Evolutionary conservation across 1,140 invertebrate genomes (phyloP).

Genomic region (Eumeta japonica): DNA sequence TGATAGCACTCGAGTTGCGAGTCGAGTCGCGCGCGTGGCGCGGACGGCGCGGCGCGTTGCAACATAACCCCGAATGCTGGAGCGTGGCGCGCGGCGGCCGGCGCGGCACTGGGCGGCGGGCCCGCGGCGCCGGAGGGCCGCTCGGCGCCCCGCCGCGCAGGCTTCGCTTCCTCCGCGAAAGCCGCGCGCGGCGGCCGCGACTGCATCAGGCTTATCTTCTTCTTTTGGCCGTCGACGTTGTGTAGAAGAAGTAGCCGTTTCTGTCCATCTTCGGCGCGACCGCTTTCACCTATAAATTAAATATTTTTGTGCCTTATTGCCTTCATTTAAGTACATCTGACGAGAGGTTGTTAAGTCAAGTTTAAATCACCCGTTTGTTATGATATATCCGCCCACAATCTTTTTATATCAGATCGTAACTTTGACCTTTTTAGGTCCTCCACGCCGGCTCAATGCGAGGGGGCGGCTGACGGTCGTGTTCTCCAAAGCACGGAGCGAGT

Average conservation of each 20-base stretch:
- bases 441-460: too few relatives aligned
- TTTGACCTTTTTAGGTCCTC: too few relatives aligned
- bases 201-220: slow-evolving; percentile 55
- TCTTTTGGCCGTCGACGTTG: slow-evolving; percentile 53
- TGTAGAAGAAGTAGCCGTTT: slow-evolving; percentile 54
- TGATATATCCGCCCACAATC: too few relatives aligned
- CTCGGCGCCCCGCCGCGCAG: slow-evolving; percentile 9
- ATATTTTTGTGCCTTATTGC: neutral
- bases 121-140: slow-evolving; percentile 12
- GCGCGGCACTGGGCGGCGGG: slow-evolving; percentile 32
- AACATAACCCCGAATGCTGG: slow-evolving; percentile 30
- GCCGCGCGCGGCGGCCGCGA: slow-evolving; percentile 44
- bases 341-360: too few relatives aligned
- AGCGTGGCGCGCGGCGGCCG: slow-evolving; percentile 27
- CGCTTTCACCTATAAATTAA: slow-evolving; percentile 46
- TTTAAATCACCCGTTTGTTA: too few relatives aligned
- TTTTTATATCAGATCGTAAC: too few relatives aligned
- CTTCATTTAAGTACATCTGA: too few relatives aligned
- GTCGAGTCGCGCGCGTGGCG: slow-evolving; percentile 39
- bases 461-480: too few relatives aligned
- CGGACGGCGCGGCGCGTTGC: slow-evolving; percentile 29
- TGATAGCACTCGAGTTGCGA: slow-evolving; percentile 55
- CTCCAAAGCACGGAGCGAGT: too few relatives aligned
- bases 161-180: slow-evolving; percentile 29
- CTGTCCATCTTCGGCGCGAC: slow-evolving; percentile 51